phyloP scores from a whole-genome alignment of 2,113 vertebrate species.

The Atractosteus spatula region DNA sequence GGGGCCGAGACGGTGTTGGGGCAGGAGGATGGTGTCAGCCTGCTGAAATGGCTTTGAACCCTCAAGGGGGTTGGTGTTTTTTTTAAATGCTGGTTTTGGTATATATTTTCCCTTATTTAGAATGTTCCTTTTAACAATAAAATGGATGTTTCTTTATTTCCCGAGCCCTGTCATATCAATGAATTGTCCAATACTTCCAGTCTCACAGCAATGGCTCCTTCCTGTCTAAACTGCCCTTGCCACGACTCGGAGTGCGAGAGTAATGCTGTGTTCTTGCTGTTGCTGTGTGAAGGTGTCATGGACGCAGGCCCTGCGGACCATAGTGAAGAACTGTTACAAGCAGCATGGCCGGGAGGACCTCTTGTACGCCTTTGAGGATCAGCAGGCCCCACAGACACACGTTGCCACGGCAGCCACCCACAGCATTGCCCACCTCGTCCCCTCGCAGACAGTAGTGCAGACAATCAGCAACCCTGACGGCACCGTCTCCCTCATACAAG shows the following conservation, averaged over 20 bases:
- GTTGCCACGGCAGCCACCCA: slow-evolving; percentile 75
- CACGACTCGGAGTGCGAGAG: no score
- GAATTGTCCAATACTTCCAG: no score
- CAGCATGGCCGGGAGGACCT: slow-evolving; percentile 95
- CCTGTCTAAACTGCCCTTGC: no score
- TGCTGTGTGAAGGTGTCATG: slow-evolving; percentile 81
- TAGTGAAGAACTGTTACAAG: slow-evolving; percentile 98
- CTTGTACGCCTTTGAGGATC: slow-evolving; percentile 94
- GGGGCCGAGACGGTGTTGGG: neutral
- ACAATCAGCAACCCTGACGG: slow-evolving; percentile 97
- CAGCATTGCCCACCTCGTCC: slow-evolving; percentile 92
- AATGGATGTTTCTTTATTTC: neutral
- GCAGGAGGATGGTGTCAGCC: neutral
- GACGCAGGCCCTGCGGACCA: slow-evolving; percentile 92
- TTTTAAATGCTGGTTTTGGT: no score
- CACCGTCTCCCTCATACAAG: slow-evolving; percentile 97
- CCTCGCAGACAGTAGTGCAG: slow-evolving; percentile 94
- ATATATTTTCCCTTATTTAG: no score
- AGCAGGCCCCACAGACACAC: slow-evolving; percentile 76
- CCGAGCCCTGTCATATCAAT: neutral
- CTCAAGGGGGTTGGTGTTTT: no score
- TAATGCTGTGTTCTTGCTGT: neutral
- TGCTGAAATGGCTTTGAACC: neutral
- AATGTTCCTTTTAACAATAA: neutral
- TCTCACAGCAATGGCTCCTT: no score